A percentile compares a stretch with the other conserved stretches of the same genome.
These are phyloP conservation scores for Chrysopa pallens DNA, from an alignment of 1,140 invertebrate genomes.

Conservation along the genomic window DNA sequence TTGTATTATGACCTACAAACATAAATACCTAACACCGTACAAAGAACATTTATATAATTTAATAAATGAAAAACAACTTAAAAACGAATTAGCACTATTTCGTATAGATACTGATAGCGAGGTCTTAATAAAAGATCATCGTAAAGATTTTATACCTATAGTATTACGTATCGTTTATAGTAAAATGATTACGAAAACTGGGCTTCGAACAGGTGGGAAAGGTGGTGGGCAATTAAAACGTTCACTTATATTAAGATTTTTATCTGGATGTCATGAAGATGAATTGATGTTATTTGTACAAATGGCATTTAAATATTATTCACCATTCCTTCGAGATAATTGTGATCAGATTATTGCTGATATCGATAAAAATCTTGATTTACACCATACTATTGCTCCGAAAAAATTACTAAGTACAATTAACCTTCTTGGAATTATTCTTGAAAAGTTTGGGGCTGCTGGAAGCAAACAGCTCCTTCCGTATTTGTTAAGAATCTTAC, in stretches of 20 bases:
- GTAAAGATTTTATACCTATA: slow-evolving; percentile 56
- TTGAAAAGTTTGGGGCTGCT: slow-evolving; percentile 70
- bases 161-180: slow-evolving; percentile 76
- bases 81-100: slow-evolving; percentile 63
- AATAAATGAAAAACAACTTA: slow-evolving; percentile 74
- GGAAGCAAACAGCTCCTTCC: slow-evolving; percentile 45
- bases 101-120: slow-evolving; percentile 51
- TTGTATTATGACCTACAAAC: slow-evolving; percentile 70
- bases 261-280: slow-evolving; percentile 57
- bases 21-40: slow-evolving; percentile 57
- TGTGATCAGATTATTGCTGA: slow-evolving; percentile 22
- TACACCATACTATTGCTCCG: slow-evolving; percentile 43
- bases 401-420: slow-evolving; percentile 56
- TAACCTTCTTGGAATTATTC: slow-evolving; percentile 57
- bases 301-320: slow-evolving; percentile 65
- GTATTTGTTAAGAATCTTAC: slow-evolving; percentile 49
- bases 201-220: slow-evolving; percentile 51
- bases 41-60: slow-evolving; percentile 56
- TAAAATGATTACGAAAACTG: slow-evolving; percentile 67
- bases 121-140: slow-evolving; percentile 48
- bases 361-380: slow-evolving; percentile 29
- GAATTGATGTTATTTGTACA: slow-evolving; percentile 66
- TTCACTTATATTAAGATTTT: slow-evolving; percentile 62
- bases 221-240: slow-evolving; percentile 44
- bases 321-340: slow-evolving; percentile 36